These are phyloP conservation scores for Drosophila melanogaster DNA, from an alignment of 1,140 invertebrate genomes.

Conservation along the genomic window Release_6_plus_ISO1_MT NC_004354.4:410501-411000, in stretches of 20 bases:
- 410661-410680: constrained; percentile 34
- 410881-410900: background rate
- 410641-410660: constrained; percentile 57
- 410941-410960: too few species aligned
- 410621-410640: constrained; percentile 62
- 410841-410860: background rate
- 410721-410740: constrained; percentile 76
- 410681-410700: constrained; percentile 39
- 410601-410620: constrained; percentile 74
- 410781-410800: constrained; percentile 52
- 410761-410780: constrained; percentile 83
- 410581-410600: constrained; percentile 20
- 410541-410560: constrained; percentile 95
- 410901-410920: too few species aligned
- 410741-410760: constrained; percentile 74
- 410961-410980: too few species aligned
- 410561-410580: constrained; percentile 85
- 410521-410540: constrained; percentile 95
- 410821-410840: constrained; percentile 18
- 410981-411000: too few species aligned
- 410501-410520: constrained; percentile 92
- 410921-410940: too few species aligned
- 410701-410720: constrained; percentile 65
- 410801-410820: background rate
- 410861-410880: background rate